Evolutionary conservation across 2,113 vertebrate species (phyloP).

Genomic region (Butastur rufipennis): DNA sequence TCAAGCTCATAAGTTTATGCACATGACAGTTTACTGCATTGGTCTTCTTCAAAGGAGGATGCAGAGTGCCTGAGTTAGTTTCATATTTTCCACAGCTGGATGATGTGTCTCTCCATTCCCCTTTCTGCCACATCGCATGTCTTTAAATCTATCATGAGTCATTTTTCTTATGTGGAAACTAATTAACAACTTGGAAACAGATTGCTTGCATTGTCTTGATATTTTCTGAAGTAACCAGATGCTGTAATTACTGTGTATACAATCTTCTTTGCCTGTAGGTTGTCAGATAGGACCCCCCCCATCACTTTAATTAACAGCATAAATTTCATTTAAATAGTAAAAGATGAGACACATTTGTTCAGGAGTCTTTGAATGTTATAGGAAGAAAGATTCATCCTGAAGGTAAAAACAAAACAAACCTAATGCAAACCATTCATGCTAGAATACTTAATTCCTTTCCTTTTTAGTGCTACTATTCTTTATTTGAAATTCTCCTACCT

Average conservation of each 20-base stretch:
- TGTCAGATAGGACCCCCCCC: not conserved
- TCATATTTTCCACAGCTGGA: not conserved
- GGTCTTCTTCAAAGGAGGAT: not conserved
- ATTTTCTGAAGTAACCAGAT: constrained; percentile 2
- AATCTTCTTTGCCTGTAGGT: not conserved
- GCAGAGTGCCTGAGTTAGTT: not conserved
- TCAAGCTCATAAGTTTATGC: not conserved
- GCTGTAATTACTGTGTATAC: not conserved
- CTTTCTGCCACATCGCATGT: not conserved
- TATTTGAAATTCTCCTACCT: not conserved
- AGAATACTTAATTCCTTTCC: not conserved
- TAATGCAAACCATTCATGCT: not conserved
- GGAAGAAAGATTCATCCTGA: not conserved
- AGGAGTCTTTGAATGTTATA: not conserved
- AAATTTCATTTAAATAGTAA: not conserved
- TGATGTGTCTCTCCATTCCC: not conserved
- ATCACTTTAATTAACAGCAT: constrained; percentile 15
- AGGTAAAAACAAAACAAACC: not conserved
- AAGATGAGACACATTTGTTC: constrained; percentile 26
- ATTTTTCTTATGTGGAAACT: not conserved
- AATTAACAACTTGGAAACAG: constrained; percentile 41
- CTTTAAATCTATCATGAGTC: not conserved
- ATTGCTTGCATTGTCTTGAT: constrained; percentile 10
- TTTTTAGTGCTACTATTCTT: not conserved
- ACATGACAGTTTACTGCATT: not conserved